phyloP scores from a whole-genome alignment of 2,797 vertebrate species.

The Rhodeus uyekii region DNA sequence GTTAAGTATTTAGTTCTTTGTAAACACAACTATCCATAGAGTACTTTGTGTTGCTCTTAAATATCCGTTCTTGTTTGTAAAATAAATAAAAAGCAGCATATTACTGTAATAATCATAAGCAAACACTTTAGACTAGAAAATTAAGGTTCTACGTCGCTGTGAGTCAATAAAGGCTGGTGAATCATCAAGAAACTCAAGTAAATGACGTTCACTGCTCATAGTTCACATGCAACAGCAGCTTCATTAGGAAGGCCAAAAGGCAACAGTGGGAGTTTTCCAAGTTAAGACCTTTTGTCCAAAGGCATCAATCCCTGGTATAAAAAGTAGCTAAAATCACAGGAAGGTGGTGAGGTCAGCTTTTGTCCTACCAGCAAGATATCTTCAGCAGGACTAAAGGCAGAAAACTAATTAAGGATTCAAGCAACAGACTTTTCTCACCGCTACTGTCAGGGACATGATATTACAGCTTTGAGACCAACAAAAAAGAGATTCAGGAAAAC shows the following conservation, averaged over 20 bases:
- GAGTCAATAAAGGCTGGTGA: no score
- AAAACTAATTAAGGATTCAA: conserved; percentile 28
- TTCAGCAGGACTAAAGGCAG: conserved; percentile 23
- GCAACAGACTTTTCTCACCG: neutral
- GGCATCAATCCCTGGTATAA: neutral
- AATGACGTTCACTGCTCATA: neutral
- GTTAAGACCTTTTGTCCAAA: conserved; percentile 1
- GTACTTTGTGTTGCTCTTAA: neutral
- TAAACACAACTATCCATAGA: neutral
- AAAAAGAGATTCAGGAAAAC: conserved; percentile 3
- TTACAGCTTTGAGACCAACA: neutral
- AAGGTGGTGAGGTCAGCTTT: conserved; percentile 3
- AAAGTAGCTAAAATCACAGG: conserved; percentile 2
- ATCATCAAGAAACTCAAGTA: conserved; percentile 8
- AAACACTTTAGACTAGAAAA: neutral
- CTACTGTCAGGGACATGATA: neutral
- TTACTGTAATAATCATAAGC: neutral
- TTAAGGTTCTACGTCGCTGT: no score
- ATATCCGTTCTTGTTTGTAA: neutral
- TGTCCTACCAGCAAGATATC: no score
- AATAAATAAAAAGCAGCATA: neutral
- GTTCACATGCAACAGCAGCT: conserved; percentile 23
- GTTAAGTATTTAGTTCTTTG: neutral
- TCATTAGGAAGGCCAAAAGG: conserved; percentile 7
- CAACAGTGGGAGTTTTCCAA: neutral